phyloP scores from a whole-genome alignment of 2,113 vertebrate genomes.

The Eurystomus gularis region DNA sequence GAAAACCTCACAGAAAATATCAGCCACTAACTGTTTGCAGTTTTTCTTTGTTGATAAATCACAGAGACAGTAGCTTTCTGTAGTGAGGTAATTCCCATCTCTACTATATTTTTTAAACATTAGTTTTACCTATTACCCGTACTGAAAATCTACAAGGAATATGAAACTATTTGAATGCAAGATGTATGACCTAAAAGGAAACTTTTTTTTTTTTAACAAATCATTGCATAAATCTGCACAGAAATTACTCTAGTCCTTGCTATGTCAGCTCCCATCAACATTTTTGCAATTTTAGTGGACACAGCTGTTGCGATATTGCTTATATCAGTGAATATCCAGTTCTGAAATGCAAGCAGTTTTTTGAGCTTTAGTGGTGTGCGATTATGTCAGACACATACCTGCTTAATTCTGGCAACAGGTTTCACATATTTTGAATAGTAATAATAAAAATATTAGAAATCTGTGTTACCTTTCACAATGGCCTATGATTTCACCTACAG shows the following conservation, averaged over 20 bases:
- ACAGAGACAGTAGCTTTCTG: not conserved
- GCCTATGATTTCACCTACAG: not conserved
- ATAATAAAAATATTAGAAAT: not conserved
- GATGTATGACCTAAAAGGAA: not conserved
- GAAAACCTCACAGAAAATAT: not conserved
- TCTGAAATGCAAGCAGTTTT: slow-evolving; percentile 40
- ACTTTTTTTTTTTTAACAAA: not conserved
- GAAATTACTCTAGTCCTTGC: not conserved
- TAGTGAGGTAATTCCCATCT: not conserved
- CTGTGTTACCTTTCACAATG: not conserved
- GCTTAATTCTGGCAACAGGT: slow-evolving; percentile 28
- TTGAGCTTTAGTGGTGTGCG: not conserved
- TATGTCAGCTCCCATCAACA: not conserved
- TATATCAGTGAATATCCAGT: slow-evolving; percentile 20
- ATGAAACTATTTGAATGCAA: not conserved
- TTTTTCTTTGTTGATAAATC: slow-evolving; percentile 6
- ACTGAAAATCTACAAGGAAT: not conserved
- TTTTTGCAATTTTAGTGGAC: slow-evolving; percentile 50
- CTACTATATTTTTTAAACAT: not conserved
- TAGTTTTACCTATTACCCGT: not conserved
- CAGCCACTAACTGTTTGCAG: not conserved
- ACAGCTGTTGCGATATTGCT: slow-evolving; percentile 33
- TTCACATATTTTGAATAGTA: slow-evolving; percentile 3
- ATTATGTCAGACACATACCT: slow-evolving; percentile 25
- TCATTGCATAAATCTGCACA: not conserved